Evolutionary conservation across 1,140 invertebrate species (phyloP).

Genomic region (Lanistes nyassanus): DNA sequence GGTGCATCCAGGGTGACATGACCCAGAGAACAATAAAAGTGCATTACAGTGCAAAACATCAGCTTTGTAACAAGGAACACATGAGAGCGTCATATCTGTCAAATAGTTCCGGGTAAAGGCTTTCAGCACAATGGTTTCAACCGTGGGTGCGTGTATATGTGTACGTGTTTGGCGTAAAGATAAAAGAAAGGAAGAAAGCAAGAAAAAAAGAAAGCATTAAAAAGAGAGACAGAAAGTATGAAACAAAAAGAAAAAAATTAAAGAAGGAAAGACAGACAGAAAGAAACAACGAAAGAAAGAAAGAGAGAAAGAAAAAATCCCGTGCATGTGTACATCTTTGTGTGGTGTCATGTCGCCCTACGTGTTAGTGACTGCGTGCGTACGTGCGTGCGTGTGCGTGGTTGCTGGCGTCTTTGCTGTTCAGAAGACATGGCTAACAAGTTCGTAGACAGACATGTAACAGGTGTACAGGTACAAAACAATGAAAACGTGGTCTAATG

Average conservation of each 20-base stretch:
- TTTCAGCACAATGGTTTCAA: too few species aligned
- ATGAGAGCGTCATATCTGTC: too few species aligned
- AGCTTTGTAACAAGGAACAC: too few species aligned
- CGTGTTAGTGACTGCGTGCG: not conserved
- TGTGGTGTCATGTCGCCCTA: not conserved
- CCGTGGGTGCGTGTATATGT: too few species aligned
- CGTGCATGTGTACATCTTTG: not conserved
- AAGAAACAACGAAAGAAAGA: not conserved
- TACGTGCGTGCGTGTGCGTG: slow-evolving; percentile 1
- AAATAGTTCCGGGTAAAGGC: too few species aligned
- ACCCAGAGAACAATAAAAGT: too few species aligned
- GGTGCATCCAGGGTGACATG: too few species aligned
- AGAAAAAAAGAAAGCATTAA: not conserved
- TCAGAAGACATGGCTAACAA: not conserved
- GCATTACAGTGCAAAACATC: too few species aligned
- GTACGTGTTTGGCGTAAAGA: not conserved
- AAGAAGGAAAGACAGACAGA: not conserved
- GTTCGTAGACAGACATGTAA: too few species aligned
- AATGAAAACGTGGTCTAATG: not conserved
- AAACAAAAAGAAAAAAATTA: not conserved
- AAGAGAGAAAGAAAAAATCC: not conserved
- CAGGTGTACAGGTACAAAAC: too few species aligned
- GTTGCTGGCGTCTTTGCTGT: not conserved
- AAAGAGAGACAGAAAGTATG: not conserved
- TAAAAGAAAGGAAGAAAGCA: not conserved